Evolutionary conservation across 1,140 invertebrate species (phyloP).

Genomic region (Panulirus ornatus): DNA sequence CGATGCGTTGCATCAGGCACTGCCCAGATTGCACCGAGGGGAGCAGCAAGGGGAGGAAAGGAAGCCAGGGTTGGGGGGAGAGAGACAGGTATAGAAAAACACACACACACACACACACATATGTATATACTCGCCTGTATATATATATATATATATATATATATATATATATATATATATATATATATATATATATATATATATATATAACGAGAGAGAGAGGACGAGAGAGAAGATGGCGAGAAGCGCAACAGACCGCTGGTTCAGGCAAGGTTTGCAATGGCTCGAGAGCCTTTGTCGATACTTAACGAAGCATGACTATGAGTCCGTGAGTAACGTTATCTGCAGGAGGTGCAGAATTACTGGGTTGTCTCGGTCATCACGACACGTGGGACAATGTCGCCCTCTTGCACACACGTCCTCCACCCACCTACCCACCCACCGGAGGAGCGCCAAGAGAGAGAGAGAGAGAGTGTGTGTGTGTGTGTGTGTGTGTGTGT

Average conservation of each 20-base stretch:
- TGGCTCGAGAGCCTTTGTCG: constrained; percentile 27
- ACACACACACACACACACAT: too few species aligned
- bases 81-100: not conserved
- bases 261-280: not conserved
- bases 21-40: constrained; percentile 48
- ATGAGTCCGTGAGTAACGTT: constrained; percentile 48
- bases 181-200: too few species aligned
- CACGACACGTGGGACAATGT: constrained; percentile 24
- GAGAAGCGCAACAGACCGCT: not conserved
- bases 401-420: not conserved
- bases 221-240: not conserved
- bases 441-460: not conserved
- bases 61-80: not conserved
- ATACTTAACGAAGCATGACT: constrained; percentile 51
- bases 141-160: too few species aligned
- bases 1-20: constrained; percentile 30
- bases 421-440: not conserved
- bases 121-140: too few species aligned
- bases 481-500: too few species aligned
- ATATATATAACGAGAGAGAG: too few species aligned
- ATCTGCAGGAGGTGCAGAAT: constrained; percentile 38
- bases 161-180: too few species aligned
- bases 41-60: not conserved
- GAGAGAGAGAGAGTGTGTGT: too few species aligned
- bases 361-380: not conserved